Evolutionary conservation across 2,113 vertebrate species (phyloP).

Genomic region (Phyllostomus hastatus): DNA sequence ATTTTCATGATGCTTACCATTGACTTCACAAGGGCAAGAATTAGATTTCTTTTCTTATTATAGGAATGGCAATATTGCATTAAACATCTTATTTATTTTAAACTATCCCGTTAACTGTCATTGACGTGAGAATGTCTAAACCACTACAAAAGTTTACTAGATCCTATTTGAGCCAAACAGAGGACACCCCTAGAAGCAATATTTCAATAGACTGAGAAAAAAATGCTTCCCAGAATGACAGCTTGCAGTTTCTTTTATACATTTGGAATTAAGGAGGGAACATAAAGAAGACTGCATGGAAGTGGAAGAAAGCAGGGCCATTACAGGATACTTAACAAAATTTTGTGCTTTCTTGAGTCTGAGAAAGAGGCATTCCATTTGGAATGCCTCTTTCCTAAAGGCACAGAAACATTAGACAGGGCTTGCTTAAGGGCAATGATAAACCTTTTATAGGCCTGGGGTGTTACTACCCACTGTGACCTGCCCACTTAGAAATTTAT

Average conservation of each 20-base stretch:
- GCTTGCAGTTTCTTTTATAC: neutral
- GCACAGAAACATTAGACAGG: neutral
- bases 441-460: too few species aligned
- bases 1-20: neutral
- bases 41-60: constrained; percentile 22
- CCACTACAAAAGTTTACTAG: neutral
- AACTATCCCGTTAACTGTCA: neutral
- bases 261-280: neutral
- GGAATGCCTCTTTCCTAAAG: too few species aligned
- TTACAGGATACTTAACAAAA: neutral
- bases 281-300: neutral
- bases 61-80: neutral
- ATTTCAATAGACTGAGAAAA: neutral
- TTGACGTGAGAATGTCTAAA: neutral
- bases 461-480: too few species aligned
- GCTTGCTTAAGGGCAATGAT: neutral
- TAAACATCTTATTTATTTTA: constrained; percentile 12
- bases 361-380: neutral
- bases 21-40: neutral
- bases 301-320: neutral
- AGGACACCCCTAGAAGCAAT: neutral
- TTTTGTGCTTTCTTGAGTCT: neutral
- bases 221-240: neutral
- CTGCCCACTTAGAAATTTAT: neutral
- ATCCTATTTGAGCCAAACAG: neutral